Conservation (phyloP, 2,797 vertebrate species). For the Sarcophilus harrisii region DNA sequence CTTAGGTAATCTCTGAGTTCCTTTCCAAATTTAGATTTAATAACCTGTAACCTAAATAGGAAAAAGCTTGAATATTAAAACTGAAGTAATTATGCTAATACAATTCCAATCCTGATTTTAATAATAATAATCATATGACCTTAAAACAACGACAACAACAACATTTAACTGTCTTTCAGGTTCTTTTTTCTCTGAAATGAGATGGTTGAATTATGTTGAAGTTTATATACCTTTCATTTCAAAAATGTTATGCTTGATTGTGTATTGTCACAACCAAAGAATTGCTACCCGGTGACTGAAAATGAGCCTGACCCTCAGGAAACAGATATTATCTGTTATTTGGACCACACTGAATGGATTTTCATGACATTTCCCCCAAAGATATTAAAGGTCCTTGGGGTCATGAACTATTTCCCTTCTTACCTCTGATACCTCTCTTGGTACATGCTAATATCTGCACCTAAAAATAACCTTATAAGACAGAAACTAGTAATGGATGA, state of each 20-base stretch:
- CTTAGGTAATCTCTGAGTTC: background rate
- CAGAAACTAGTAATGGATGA: background rate
- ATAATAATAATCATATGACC: background rate
- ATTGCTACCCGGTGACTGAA: background rate
- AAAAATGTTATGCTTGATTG: background rate
- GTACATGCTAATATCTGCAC: background rate
- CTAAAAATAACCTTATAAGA: background rate
- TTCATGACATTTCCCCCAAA: background rate
- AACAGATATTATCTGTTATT: background rate
- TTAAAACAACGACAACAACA: background rate
- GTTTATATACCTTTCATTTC: background rate
- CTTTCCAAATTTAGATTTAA: background rate
- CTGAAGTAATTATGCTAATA: background rate
- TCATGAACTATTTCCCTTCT: background rate
- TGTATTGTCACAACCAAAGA: background rate
- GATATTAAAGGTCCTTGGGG: background rate
- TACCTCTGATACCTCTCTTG: background rate
- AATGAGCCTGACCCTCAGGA: background rate
- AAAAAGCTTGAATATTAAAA: background rate
- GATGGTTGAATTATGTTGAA: background rate
- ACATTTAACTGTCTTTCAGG: background rate
- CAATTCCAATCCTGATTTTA: background rate
- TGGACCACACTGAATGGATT: background rate
- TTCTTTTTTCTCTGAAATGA: background rate
- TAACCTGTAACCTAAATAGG: background rate